Base-by-base conservation (phyloP, 2,113 vertebrate species). In the Paracanthobrama guichenoti region DNA sequence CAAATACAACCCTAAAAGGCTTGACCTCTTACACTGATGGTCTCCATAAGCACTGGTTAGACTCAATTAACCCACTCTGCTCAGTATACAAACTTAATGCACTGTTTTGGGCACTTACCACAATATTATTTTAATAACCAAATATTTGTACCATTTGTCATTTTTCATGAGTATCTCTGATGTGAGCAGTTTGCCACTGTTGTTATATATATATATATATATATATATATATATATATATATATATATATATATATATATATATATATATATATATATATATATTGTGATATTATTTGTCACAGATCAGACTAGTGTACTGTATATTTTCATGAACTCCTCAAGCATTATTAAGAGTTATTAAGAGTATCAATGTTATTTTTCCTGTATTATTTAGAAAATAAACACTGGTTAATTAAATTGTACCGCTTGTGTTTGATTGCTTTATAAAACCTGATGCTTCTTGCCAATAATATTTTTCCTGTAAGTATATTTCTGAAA, bases 301-400 rank as follows among this genome's bases (percentile, higher is more conserved):
- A 90, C 84, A 85, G 57, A 86, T 83, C 79, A 88, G 48, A 89
- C 84, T 88, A 86, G 85, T 89, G 87, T 89, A 91, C 88, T 90
- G 89, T 90, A 90, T 90, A 88, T 89, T 89, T 91, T 89, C 89
- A 86, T 84, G 86, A 88, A 81, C 78, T 87, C 88, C 85, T 88
- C 87, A 84, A 89, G 80, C 76, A 86, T 87, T 85, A 89, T 78
- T 88, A 77, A 87, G 76, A 85, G 76, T 83, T 87, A 79, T 50
- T 83, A 88, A 76, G 50, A 83, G 84, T 85, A 88, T 85, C 80
- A 85, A 88, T 87, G 78, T 89, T 85, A 87, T 87, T 86, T 89
- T 89, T 88, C 81, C 86, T 89, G 89, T 88, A 89, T 91, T 89
- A 88, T 90, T 89, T 89, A 90, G 85, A 89, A 89, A 87, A 87